Evolutionary conservation across 2,888 invertebrate genomes (phyloP), one percentile per base, ranked within the genome.

Genomic region (Chloromyia formosa): DNA sequence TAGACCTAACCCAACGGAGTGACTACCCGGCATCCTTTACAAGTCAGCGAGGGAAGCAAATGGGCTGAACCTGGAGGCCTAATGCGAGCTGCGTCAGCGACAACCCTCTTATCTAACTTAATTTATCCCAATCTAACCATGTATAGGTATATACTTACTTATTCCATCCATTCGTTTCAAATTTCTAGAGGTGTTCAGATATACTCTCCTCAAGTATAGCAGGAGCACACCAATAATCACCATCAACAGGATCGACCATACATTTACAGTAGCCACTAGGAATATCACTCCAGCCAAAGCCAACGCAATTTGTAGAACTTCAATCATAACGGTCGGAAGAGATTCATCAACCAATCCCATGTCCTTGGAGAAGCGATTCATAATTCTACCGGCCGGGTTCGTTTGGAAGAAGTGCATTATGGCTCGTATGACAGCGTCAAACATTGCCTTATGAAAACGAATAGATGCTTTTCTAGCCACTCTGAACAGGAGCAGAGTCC

Each of bases 311-410:
- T 95, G 91, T 73, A 86, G 81, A 9, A 86, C 85, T 78, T 86
- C 86, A 79, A 86, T 85, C 84, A 86, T 84, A 5, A 85, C 85
- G 1, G 83, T 79, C 0, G 86, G 86, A 74, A 86, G 74, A 74
- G 84, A 82, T 76, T 86, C 86, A 79, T 86, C 86, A 84, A 90
- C 79, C 87, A 87, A 78, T 9, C 85, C 95, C 88, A 95, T 92
- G 81, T 96, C 96, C 84, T 96, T 96, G 0, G 95, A 93, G 85
- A 96, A 96, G 23, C 96, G 87, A 85, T 96, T 96, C 60, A 96
- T 86, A 79, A 96, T 92, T 60, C 93, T 86, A 0, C 93, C 93
- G 0, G 92, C 92, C 0, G 95, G 93, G 84, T 96, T 96, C 2
- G 90, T 90, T 82, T 95, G 94, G 86, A 96, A 97, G 86, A 97